Evolutionary conservation across 2,113 vertebrate genomes (phyloP), one percentile per base, ranked within the genome.

Genomic region (Trochalopteron elliotii): DNA sequence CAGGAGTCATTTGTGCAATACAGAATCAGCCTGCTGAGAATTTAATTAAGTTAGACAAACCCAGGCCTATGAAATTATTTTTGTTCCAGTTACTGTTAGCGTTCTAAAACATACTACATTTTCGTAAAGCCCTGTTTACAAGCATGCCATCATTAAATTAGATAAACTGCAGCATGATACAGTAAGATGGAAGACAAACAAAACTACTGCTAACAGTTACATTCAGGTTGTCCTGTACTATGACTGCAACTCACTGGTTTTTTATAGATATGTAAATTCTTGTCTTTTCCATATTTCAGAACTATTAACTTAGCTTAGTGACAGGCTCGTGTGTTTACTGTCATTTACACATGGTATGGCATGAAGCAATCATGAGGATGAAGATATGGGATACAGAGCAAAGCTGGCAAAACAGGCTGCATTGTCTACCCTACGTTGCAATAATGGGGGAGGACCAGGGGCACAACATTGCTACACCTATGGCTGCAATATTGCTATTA

Each of bases 11-110:
- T 88, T 94, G 50, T 96, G 82, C 68, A 80, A 77, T 56, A 77
- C 33, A 81, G n/a, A 93, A 90, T 80, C 78, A 83, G 81, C 79
- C 87, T 95, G 75, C 84, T 90, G 82, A 95, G 76, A 96, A 91
- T 74, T 83, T 69, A 83, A 96, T 94, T 77, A 88, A 82, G 59
- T 85, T 93, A 94, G 10, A 24, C 55, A 94, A 94, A 93, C 39
- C 55, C 78, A 95, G 75, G 40, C 75, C 79, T 77, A 83, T 2
- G 13, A 87, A 93, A 85, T 93, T 57, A 92, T 78, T 90, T 88
- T 52, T 89, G 31, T 95, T 94, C 78, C 87, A 92, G 47, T 60
- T 86, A 90, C 42, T 75, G 60, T 67, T 67, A 68, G 87, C 15
- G 2, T 81, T 75, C 86, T 89, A 76, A 90, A 86, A 80, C 72